Evolutionary conservation across 2,113 vertebrate species (phyloP).

Genomic region (Abramis brama): DNA sequence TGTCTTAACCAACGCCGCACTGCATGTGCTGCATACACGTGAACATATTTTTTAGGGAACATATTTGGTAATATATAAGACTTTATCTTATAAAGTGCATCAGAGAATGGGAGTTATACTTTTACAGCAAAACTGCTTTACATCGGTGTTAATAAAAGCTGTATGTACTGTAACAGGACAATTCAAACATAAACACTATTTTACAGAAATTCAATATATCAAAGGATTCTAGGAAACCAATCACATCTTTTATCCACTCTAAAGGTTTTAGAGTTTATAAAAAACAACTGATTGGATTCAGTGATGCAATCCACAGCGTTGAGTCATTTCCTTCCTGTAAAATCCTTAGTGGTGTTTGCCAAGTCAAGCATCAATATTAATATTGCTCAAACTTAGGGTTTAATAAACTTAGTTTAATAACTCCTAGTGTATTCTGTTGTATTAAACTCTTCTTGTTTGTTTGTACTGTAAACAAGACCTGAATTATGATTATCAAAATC

Average conservation of each 20-base stretch:
- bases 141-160: background rate
- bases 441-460: background rate
- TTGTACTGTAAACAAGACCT: background rate
- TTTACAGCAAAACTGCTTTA: background rate
- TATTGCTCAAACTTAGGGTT: background rate
- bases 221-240: background rate
- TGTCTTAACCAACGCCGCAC: background rate
- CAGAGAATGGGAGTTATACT: background rate
- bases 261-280: background rate
- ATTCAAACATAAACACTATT: background rate
- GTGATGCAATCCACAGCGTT: background rate
- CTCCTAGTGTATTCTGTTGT: background rate
- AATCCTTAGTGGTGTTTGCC: background rate
- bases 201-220: background rate
- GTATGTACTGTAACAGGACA: background rate
- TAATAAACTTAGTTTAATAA: background rate
- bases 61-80: background rate
- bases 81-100: background rate
- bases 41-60: background rate
- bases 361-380: background rate
- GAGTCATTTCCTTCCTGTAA: background rate
- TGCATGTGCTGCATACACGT: background rate
- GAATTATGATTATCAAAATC: background rate
- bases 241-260: constrained; percentile 6
- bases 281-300: background rate